A percentile compares a stretch with the other conserved stretches of the same genome.
Evolutionary conservation across 2,888 invertebrate species (phyloP).

Genomic region (Perizoma flavofasciatum): DNA sequence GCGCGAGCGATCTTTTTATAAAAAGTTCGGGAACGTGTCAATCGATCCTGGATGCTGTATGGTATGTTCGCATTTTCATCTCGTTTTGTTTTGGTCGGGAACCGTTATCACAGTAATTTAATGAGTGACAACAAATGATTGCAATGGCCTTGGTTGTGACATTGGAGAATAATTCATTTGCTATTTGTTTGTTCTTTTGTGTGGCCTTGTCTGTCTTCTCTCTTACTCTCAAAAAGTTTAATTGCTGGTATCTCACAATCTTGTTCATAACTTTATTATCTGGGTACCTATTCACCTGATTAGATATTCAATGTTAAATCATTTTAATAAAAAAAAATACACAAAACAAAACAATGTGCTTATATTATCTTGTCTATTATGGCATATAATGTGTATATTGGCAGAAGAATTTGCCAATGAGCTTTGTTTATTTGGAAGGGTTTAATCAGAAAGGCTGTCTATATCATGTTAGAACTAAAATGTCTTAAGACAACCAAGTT

Average conservation of each 20-base stretch:
- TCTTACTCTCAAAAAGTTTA: conserved; percentile 24
- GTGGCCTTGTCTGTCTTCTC: conserved; percentile 49
- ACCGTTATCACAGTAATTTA: conserved; percentile 2
- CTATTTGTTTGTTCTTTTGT: conserved; percentile 41
- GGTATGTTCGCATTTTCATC: conserved; percentile 7
- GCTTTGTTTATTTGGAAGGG: no score
- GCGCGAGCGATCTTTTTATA: conserved; percentile 41
- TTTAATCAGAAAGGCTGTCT: no score
- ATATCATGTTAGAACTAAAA: no score
- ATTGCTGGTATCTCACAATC: not conserved
- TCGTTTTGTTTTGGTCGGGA: conserved; percentile 7
- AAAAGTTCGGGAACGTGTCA: conserved; percentile 3
- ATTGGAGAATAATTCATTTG: conserved; percentile 48
- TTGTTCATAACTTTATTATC: no score
- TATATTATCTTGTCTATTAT: no score
- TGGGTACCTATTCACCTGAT: no score
- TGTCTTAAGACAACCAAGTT: no score
- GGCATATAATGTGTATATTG: no score
- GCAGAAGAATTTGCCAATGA: no score
- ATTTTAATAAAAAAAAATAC: no score
- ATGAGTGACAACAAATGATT: conserved; percentile 50
- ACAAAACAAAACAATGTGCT: no score
- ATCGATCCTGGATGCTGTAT: conserved; percentile 13
- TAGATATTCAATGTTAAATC: no score
- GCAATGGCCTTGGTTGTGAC: conserved; percentile 74